Conservation (phyloP, 2,797 vertebrate genomes). For the Tapirus indicus region DNA sequence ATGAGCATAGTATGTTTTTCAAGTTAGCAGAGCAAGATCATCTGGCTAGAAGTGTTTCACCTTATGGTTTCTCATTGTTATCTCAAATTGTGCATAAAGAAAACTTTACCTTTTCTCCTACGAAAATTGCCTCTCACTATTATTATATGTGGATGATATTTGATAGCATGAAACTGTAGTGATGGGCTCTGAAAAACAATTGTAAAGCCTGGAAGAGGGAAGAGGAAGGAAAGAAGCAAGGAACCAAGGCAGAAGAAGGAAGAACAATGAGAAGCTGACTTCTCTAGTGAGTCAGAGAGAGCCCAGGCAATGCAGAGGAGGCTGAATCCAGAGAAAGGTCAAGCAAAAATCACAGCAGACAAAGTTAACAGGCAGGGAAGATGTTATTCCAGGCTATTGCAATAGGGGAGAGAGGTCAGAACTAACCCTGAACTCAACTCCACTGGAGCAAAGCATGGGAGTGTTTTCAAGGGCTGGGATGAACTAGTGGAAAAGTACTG, state of each 20-base stretch:
- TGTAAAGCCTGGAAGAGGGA: not conserved
- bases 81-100: conserved; percentile 24
- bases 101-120: not conserved
- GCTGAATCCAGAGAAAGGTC: not conserved
- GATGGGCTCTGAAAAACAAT: not conserved
- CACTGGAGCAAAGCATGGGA: not conserved
- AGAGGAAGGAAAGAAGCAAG: not conserved
- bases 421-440: not conserved
- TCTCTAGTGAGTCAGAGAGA: not conserved
- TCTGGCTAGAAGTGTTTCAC: not conserved
- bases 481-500: not conserved
- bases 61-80: not conserved
- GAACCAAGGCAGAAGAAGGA: not conserved
- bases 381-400: not conserved
- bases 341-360: not conserved
- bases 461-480: not conserved
- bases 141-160: not conserved
- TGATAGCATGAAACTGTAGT: not conserved
- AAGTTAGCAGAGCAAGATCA: conserved; percentile 8
- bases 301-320: not conserved
- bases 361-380: not conserved
- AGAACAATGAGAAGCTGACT: not conserved
- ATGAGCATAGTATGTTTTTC: not conserved
- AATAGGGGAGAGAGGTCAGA: not conserved
- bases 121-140: not conserved